phyloP scores from a whole-genome alignment of 2,888 invertebrate genomes.

The Acanthosepion esculentum region DNA sequence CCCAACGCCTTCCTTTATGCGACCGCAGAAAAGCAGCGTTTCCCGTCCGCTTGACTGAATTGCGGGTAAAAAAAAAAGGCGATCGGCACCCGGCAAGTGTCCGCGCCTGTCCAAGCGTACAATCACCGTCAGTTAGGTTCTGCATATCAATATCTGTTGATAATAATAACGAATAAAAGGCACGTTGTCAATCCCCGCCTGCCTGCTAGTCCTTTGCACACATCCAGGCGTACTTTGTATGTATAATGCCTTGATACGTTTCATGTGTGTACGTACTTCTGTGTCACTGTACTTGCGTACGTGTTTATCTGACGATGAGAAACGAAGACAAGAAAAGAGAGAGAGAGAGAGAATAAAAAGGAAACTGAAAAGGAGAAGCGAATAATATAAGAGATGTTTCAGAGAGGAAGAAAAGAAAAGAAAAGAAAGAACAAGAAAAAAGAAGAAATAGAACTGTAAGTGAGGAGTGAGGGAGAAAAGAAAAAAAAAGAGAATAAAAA shows the following conservation, averaged over 20 bases:
- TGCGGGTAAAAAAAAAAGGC: background rate
- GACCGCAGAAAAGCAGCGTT: background rate
- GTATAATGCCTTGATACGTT: background rate
- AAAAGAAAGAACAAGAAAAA: no score
- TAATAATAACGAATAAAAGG: background rate
- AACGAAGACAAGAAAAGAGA: no score
- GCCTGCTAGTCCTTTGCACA: background rate
- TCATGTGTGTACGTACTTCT: background rate
- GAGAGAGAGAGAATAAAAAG: no score
- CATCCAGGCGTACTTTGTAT: background rate
- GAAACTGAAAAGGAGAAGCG: no score
- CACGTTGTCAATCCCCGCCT: background rate
- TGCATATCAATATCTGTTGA: slow-evolving; percentile 20
- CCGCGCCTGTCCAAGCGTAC: slow-evolving; percentile 2
- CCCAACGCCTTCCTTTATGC: background rate
- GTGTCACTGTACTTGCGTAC: background rate
- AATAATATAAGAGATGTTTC: no score
- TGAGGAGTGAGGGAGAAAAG: no score
- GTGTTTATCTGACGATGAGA: no score
- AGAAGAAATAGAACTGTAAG: no score
- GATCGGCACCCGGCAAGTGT: slow-evolving; percentile 8
- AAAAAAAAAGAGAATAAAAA: no score
- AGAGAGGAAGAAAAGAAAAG: no score
- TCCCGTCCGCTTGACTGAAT: background rate
- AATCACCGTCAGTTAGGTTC: slow-evolving; percentile 3